Conservation (phyloP, 2,888 invertebrate genomes). For the Chironomus tentans region DNA sequence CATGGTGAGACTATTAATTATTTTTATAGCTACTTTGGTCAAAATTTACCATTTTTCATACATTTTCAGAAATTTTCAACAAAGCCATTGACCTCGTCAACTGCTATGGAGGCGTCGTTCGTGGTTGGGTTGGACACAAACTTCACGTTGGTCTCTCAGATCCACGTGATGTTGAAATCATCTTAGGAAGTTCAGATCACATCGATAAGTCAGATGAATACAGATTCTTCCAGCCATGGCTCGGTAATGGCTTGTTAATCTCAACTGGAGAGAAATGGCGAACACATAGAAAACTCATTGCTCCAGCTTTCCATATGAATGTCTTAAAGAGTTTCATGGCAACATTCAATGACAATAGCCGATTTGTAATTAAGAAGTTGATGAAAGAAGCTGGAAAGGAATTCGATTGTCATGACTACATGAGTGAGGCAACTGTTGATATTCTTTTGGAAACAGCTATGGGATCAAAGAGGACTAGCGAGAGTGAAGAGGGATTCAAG, state of each 20-base stretch:
- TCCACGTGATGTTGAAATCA: constrained; percentile 62
- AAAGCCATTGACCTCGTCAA: constrained; percentile 44
- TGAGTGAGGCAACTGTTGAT: constrained; percentile 71
- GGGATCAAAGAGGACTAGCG: constrained; percentile 67
- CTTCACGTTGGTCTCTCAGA: constrained; percentile 58
- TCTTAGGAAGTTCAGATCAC: constrained; percentile 64
- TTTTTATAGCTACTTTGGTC: too few relatives aligned
- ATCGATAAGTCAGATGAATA: constrained; percentile 67
- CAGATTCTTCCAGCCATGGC: constrained; percentile 68
- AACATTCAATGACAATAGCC: constrained; percentile 66
- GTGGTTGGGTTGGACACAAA: constrained; percentile 60
- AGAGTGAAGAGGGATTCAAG: constrained; percentile 60
- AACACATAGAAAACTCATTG: constrained; percentile 71
- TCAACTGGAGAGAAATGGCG: constrained; percentile 72
- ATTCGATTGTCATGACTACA: constrained; percentile 68
- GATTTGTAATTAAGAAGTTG: constrained; percentile 57
- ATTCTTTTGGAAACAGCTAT: constrained; percentile 73
- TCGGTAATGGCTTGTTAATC: constrained; percentile 68
- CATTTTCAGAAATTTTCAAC: constrained; percentile 46
- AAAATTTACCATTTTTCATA: too few relatives aligned
- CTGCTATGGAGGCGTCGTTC: constrained; percentile 47
- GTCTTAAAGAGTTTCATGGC: constrained; percentile 71
- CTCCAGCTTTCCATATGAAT: constrained; percentile 76
- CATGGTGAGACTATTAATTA: constrained; percentile 44
- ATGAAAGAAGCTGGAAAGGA: constrained; percentile 55